A percentile compares a stretch with the other conserved stretches of the same genome.
phyloP scores from a whole-genome alignment of 92 coral and sea anemone genomes.

The Parazoanthus swiftii region DNA sequence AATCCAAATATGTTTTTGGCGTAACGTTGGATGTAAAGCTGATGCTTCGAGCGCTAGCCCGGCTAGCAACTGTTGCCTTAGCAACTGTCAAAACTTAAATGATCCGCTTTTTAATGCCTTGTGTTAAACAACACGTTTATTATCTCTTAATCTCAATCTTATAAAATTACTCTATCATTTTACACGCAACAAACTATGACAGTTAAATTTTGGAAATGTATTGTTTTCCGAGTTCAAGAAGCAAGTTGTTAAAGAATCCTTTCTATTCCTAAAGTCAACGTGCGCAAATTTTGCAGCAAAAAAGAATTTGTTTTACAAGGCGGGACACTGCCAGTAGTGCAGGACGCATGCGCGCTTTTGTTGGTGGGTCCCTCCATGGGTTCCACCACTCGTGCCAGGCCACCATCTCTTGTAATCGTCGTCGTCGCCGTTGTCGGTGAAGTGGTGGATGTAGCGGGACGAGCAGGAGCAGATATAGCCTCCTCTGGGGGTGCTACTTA shows the following conservation, averaged over 20 bases:
- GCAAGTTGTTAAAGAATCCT: not conserved
- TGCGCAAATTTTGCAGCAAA: not conserved
- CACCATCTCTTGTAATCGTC: slow-evolving; percentile 5
- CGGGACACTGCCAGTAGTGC: slow-evolving; percentile 40
- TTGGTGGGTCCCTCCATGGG: not conserved
- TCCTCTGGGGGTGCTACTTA: not conserved
- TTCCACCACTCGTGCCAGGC: slow-evolving; percentile 6
- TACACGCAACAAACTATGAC: not conserved
- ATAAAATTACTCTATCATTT: not conserved
- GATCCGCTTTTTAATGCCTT: no score
- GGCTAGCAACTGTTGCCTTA: no score
- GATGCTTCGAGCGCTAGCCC: no score
- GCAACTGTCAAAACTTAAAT: no score
- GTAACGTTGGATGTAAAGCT: no score
- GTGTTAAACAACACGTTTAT: not conserved
- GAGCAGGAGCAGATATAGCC: slow-evolving; percentile 18
- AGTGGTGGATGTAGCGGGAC: not conserved
- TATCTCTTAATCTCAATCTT: not conserved
- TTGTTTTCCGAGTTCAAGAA: not conserved
- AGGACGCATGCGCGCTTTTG: not conserved
- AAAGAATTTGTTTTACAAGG: not conserved
- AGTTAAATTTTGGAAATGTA: not conserved
- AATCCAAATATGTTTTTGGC: no score
- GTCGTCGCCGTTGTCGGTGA: not conserved
- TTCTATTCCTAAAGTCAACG: not conserved